Evolutionary conservation across 2,797 vertebrate genomes (phyloP).

Genomic region (Lepus oiostolus): DNA sequence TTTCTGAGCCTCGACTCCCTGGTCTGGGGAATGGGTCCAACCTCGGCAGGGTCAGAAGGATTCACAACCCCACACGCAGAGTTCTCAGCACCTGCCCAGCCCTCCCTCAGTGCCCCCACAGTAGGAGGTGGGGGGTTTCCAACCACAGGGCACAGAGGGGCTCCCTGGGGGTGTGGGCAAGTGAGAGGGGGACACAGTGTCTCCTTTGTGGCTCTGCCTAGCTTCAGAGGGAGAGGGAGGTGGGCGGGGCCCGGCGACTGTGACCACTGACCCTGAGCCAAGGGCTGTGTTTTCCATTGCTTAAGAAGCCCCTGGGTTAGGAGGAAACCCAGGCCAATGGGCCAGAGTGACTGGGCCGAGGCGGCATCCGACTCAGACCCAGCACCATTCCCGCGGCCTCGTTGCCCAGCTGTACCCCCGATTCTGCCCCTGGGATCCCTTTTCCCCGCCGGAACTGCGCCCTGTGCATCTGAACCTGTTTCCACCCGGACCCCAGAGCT

Average conservation of each 20-base stretch:
- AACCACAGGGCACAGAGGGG: background rate
- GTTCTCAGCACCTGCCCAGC: accelerated
- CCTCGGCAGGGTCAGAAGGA: background rate
- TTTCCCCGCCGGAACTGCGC: background rate
- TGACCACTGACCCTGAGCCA: too few relatives aligned
- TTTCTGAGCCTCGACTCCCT: background rate
- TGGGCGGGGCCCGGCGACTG: background rate
- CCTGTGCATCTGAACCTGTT: background rate
- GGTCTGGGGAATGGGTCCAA: background rate
- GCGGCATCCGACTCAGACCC: background rate
- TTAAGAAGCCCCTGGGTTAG: background rate
- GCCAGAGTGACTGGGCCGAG: background rate
- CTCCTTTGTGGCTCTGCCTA: background rate
- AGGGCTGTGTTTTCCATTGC: background rate
- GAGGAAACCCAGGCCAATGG: background rate
- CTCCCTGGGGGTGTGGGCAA: too few relatives aligned
- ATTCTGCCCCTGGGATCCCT: background rate
- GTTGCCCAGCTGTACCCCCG: accelerated
- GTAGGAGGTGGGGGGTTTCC: background rate
- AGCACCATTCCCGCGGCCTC: accelerated
- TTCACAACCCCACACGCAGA: background rate
- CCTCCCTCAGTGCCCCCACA: background rate
- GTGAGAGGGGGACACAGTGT: background rate
- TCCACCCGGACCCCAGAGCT: background rate
- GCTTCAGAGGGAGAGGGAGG: background rate